These are phyloP conservation scores for Orchesella cincta DNA, from an alignment of 1,140 invertebrate species.

Conservation along the genomic window DNA sequence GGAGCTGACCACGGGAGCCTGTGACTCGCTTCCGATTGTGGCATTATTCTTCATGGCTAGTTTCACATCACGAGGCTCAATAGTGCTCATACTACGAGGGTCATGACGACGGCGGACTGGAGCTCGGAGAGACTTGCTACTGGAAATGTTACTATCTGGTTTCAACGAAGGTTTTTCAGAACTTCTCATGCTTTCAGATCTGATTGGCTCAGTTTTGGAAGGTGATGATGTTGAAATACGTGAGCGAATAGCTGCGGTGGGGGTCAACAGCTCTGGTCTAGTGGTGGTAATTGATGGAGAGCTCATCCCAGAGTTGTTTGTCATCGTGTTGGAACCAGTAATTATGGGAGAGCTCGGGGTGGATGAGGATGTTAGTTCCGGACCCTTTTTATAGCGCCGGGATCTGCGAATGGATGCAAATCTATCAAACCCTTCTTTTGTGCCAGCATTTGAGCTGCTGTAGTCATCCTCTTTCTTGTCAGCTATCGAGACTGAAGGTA, in stretches of 20 bases:
- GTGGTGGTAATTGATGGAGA: too few relatives aligned
- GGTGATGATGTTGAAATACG: not conserved
- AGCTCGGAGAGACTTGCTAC: not conserved
- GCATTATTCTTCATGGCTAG: conserved; percentile 36
- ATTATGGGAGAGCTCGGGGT: not conserved
- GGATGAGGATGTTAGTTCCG: conserved; percentile 62
- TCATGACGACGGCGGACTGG: conserved; percentile 31
- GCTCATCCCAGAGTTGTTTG: not conserved
- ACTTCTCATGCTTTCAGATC: not conserved
- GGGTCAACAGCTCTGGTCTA: not conserved
- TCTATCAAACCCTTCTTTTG: conserved; percentile 67
- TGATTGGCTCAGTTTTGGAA: not conserved
- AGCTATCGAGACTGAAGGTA: conserved; percentile 31
- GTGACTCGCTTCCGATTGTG: not conserved
- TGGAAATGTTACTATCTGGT: not conserved
- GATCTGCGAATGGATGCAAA: conserved; percentile 79
- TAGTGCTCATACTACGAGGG: conserved; percentile 41
- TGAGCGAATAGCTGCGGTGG: conserved; percentile 3
- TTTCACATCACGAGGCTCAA: conserved; percentile 45
- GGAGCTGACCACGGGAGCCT: not conserved
- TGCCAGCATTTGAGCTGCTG: conserved; percentile 25
- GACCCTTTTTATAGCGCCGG: conserved; percentile 73
- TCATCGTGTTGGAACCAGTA: not conserved
- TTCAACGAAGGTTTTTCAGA: not conserved
- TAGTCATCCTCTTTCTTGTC: conserved; percentile 40